Evolutionary conservation across 2,113 vertebrate species (phyloP).

Genomic region (Cariama cristata): DNA sequence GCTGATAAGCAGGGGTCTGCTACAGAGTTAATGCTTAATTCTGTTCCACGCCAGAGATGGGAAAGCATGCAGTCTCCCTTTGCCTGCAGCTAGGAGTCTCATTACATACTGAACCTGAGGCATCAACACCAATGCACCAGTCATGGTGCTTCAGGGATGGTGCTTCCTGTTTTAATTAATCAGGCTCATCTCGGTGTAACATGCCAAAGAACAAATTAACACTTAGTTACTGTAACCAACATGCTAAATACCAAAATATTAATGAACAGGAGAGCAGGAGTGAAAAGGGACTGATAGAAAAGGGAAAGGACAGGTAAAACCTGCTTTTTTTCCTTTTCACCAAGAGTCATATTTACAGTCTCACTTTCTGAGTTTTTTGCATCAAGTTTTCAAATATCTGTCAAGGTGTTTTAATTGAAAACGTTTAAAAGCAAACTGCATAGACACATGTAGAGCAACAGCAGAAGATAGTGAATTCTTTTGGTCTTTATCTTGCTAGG

Average conservation of each 20-base stretch:
- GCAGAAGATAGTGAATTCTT: constrained; percentile 34
- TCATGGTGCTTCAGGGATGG: constrained; percentile 64
- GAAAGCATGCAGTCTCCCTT: constrained; percentile 72
- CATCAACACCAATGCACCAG: constrained; percentile 73
- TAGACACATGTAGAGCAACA: constrained; percentile 1
- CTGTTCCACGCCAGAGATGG: constrained; percentile 67
- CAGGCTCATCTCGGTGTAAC: constrained; percentile 78
- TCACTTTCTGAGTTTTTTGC: not conserved
- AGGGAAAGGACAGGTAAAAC: not conserved
- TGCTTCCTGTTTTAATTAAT: constrained; percentile 82
- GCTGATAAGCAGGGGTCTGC: constrained; percentile 89
- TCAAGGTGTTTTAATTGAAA: constrained; percentile 38
- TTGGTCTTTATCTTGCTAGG: constrained; percentile 43
- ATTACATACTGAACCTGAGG: constrained; percentile 82
- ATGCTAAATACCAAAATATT: constrained; percentile 67
- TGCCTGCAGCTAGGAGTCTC: constrained; percentile 85
- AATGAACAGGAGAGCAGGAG: constrained; percentile 32
- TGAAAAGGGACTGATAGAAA: constrained; percentile 6
- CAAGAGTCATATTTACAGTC: not conserved
- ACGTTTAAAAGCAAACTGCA: not conserved
- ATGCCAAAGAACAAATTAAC: constrained; percentile 83
- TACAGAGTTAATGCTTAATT: constrained; percentile 82
- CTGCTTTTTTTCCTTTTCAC: not conserved
- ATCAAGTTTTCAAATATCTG: constrained; percentile 46
- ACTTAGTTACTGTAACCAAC: constrained; percentile 77